Percentiles rank a stretch among this genome's conserved stretches.
Evolutionary conservation across 1,140 invertebrate species (phyloP).

Genomic region (Drosophila ironensis): DNA sequence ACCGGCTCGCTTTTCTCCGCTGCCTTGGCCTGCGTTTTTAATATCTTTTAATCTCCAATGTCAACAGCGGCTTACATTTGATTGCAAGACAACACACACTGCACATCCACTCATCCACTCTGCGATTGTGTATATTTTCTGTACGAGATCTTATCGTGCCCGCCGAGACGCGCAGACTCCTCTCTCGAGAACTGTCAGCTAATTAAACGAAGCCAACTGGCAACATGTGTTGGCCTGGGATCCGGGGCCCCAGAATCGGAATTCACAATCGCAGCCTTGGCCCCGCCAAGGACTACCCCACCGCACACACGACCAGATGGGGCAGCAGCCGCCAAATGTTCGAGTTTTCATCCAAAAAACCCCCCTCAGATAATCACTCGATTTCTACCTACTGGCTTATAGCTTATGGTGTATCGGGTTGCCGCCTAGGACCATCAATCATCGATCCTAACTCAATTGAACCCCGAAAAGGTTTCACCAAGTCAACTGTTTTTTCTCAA

Average conservation of each 20-base stretch:
- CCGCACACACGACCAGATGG: constrained; percentile 23
- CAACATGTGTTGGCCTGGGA: constrained; percentile 64
- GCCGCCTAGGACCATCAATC: constrained; percentile 23
- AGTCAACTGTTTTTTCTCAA: constrained; percentile 58
- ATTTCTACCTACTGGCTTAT: constrained; percentile 5
- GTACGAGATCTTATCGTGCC: constrained; percentile 63
- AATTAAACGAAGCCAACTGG: constrained; percentile 78
- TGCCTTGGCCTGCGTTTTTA: constrained; percentile 71
- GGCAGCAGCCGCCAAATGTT: constrained; percentile 9
- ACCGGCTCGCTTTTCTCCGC: constrained; percentile 20
- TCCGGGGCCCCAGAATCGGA: constrained; percentile 4
- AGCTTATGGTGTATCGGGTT: constrained; percentile 2
- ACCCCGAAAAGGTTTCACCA: constrained; percentile 23
- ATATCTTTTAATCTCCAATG: constrained; percentile 81
- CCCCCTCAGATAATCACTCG: not conserved
- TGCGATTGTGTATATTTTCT: constrained; percentile 40
- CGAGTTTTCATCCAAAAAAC: constrained; percentile 23
- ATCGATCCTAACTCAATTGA: constrained; percentile 26
- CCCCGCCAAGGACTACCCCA: constrained; percentile 49
- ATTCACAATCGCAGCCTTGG: constrained; percentile 23
- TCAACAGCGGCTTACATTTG: constrained; percentile 80
- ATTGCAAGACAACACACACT: constrained; percentile 71
- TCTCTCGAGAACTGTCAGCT: constrained; percentile 57
- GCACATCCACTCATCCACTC: constrained; percentile 17
- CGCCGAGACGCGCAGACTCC: constrained; percentile 14